Conservation (phyloP, 2,797 vertebrate genomes). For the Sardinella longiceps region DNA sequence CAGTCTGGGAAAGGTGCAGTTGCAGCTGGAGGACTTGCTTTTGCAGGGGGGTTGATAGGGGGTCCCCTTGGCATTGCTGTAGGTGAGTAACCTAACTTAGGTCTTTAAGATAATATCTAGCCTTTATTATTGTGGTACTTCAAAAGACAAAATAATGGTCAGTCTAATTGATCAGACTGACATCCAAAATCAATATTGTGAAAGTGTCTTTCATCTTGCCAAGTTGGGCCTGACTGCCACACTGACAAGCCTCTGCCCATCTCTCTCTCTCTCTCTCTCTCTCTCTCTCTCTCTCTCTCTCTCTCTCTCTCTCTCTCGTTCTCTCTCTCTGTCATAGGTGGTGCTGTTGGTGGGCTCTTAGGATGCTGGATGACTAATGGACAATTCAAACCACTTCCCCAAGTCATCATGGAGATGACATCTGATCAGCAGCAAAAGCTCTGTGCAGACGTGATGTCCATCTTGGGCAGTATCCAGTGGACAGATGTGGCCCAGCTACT, state of each 20-base stretch:
- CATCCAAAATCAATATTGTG: too few relatives aligned
- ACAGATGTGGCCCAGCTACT: slow-evolving; percentile 80
- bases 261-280: too few relatives aligned
- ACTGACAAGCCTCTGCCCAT: background rate
- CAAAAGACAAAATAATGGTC: background rate
- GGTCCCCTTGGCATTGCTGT: slow-evolving; percentile 87
- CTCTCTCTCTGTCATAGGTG: slow-evolving; percentile 73
- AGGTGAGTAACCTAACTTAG: slow-evolving; percentile 71
- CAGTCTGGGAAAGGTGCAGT: too few relatives aligned
- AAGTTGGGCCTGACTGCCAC: background rate
- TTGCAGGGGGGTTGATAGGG: slow-evolving; percentile 85
- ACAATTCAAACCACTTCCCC: slow-evolving; percentile 85
- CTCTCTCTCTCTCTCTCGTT: too few relatives aligned
- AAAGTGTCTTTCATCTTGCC: too few relatives aligned
- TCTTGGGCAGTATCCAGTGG: slow-evolving; percentile 82
- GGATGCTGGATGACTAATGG: slow-evolving; percentile 86
- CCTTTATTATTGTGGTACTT: too few relatives aligned
- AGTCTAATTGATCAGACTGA: too few relatives aligned
- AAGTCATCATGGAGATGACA: slow-evolving; percentile 87
- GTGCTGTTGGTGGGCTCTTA: slow-evolving; percentile 83
- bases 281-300: too few relatives aligned
- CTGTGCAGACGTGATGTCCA: slow-evolving; percentile 60
- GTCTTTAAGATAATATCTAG: background rate
- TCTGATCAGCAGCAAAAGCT: slow-evolving; percentile 80
- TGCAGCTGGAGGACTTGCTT: slow-evolving; percentile 78